phyloP scores from a whole-genome alignment of 53 echinoderm and acorn worm species.

The Luidia sarsii region DNA sequence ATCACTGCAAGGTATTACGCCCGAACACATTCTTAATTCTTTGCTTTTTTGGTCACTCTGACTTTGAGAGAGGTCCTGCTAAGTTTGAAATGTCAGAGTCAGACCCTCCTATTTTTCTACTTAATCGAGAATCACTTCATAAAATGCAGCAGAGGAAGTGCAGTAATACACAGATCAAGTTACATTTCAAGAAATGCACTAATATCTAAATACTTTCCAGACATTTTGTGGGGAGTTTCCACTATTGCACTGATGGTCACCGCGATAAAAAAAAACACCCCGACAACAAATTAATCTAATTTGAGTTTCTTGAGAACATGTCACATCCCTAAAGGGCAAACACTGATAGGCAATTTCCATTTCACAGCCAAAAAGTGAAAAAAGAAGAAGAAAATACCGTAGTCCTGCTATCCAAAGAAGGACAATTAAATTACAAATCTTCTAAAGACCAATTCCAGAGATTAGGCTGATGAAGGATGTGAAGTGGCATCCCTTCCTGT shows the following conservation, averaged over 20 bases:
- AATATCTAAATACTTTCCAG: conserved; percentile 28
- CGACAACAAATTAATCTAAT: conserved; percentile 13
- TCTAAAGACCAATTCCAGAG: conserved; percentile 42
- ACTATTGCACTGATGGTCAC: conserved; percentile 9
- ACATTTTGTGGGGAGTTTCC: conserved; percentile 22
- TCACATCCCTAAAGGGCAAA: conserved; percentile 45
- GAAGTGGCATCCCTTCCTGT: conserved; percentile 46
- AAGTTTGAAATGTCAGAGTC: too few relatives aligned
- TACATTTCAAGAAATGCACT: background rate
- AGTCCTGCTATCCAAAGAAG: conserved; percentile 4
- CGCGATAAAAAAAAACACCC: conserved; percentile 9
- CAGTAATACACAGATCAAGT: background rate
- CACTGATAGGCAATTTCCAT: conserved; percentile 43
- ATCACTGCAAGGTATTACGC: too few relatives aligned
- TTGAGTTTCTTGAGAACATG: conserved; percentile 32
- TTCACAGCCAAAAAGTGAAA: background rate
- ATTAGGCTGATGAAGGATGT: conserved; percentile 32
- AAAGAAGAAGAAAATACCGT: background rate
- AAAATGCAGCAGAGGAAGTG: too few relatives aligned
- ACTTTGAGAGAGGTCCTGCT: too few relatives aligned
- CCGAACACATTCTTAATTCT: too few relatives aligned
- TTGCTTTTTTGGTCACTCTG: too few relatives aligned
- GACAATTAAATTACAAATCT: conserved; percentile 49
- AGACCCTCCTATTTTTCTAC: too few relatives aligned
- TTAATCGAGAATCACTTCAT: too few relatives aligned